Evolutionary conservation across 2,888 invertebrate genomes (phyloP).

Genomic region (Teinopalpus imperialis): DNA sequence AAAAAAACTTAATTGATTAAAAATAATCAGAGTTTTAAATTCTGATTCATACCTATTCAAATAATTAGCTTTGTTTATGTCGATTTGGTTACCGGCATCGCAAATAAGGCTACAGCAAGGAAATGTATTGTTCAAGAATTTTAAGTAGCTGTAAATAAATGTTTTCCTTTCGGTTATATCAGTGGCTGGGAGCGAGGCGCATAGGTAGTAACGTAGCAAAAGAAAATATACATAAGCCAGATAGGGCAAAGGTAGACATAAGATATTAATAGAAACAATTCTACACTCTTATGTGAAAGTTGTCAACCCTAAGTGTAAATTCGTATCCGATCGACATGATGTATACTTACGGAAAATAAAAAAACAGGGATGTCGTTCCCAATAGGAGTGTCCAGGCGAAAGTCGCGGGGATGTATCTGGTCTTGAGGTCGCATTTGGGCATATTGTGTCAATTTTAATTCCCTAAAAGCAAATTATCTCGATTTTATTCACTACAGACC

Average conservation of each 20-base stretch:
- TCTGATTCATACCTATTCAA: conserved; percentile 1
- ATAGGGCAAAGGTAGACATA: conserved; percentile 50
- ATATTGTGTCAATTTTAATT: conserved; percentile 84
- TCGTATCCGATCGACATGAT: conserved; percentile 60
- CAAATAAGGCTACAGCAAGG: conserved; percentile 1
- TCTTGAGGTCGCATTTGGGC: conserved; percentile 98
- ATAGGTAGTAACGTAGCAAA: conserved; percentile 1
- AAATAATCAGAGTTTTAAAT: too few relatives aligned
- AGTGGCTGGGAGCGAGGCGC: not conserved
- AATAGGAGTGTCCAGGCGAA: conserved; percentile 98
- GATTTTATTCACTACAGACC: conserved; percentile 79
- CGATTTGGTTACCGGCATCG: conserved; percentile 13
- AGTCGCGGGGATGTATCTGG: conserved; percentile 98
- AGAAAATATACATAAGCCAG: conserved; percentile 35
- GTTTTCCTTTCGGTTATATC: conserved; percentile 14
- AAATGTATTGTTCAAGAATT: conserved; percentile 15
- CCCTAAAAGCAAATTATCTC: conserved; percentile 72
- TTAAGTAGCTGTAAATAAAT: conserved; percentile 28
- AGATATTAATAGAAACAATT: conserved; percentile 71
- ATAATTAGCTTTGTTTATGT: conserved; percentile 16
- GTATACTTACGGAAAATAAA: conserved; percentile 97
- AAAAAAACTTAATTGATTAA: too few relatives aligned
- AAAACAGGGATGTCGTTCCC: conserved; percentile 96
- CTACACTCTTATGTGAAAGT: conserved; percentile 74
- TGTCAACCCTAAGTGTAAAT: conserved; percentile 71